Evolutionary conservation across 2,113 vertebrate species (phyloP).

Genomic region (Saimiri boliviensis): DNA sequence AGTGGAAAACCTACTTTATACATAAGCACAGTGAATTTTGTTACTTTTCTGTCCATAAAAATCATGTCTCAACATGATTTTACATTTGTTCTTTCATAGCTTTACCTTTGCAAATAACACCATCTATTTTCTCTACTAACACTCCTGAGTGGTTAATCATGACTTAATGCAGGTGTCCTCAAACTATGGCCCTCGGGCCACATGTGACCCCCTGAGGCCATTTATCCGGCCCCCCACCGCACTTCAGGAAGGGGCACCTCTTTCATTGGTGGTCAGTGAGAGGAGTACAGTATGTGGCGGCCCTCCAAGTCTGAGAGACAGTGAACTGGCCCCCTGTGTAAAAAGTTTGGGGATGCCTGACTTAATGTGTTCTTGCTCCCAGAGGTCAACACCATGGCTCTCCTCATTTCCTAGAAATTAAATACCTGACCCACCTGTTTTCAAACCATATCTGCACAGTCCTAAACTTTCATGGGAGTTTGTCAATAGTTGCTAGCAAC

Average conservation of each 20-base stretch:
- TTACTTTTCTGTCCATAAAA: neutral
- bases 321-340: too few species aligned
- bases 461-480: neutral
- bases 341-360: too few species aligned
- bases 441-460: neutral
- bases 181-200: too few species aligned
- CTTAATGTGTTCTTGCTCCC: neutral
- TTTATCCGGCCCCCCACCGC: too few species aligned
- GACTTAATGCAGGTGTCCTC: too few species aligned
- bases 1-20: neutral
- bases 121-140: neutral
- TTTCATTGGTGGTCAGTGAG: too few species aligned
- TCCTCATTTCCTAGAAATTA: neutral
- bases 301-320: too few species aligned
- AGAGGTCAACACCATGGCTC: neutral
- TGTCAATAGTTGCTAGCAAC: neutral
- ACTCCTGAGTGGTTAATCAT: neutral
- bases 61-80: neutral
- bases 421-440: neutral
- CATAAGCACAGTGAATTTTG: neutral
- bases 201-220: too few species aligned
- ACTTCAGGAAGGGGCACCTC: too few species aligned
- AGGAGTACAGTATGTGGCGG: too few species aligned
- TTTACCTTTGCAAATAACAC: neutral
- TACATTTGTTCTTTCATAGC: neutral